phyloP scores from a whole-genome alignment of 1,140 invertebrate genomes.

The Rhopalosiphum maidis region DNA sequence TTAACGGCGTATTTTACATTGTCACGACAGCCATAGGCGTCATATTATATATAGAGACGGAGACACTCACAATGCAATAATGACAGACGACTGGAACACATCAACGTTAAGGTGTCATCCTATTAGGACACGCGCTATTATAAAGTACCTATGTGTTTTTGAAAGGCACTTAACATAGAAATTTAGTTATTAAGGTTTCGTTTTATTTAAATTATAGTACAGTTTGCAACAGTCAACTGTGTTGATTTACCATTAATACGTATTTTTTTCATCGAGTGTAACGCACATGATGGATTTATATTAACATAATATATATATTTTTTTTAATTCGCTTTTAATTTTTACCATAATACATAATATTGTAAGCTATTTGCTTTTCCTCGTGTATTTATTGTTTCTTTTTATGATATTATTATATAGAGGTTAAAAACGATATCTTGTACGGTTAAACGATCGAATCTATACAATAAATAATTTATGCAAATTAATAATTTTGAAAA shows the following conservation, averaged over 20 bases:
- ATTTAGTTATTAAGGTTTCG: neutral
- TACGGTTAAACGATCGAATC: neutral
- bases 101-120: slow-evolving; percentile 44
- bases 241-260: slow-evolving; percentile 11
- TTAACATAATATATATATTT: neutral
- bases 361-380: neutral
- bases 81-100: neutral
- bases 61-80: neutral
- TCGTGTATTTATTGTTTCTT: neutral
- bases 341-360: neutral
- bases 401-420: neutral
- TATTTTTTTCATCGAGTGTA: neutral
- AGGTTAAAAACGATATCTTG: neutral
- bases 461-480: neutral
- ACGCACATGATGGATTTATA: neutral
- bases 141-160: neutral
- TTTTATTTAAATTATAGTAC: slow-evolving; percentile 14
- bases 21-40: slow-evolving; percentile 43
- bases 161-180: slow-evolving; percentile 22
- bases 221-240: neutral
- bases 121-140: neutral
- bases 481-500: neutral
- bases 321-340: neutral
- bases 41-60: neutral
- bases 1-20: slow-evolving; percentile 38